Evolutionary conservation across 2,113 vertebrate species (phyloP).

Genomic region (Jaculus jaculus): DNA sequence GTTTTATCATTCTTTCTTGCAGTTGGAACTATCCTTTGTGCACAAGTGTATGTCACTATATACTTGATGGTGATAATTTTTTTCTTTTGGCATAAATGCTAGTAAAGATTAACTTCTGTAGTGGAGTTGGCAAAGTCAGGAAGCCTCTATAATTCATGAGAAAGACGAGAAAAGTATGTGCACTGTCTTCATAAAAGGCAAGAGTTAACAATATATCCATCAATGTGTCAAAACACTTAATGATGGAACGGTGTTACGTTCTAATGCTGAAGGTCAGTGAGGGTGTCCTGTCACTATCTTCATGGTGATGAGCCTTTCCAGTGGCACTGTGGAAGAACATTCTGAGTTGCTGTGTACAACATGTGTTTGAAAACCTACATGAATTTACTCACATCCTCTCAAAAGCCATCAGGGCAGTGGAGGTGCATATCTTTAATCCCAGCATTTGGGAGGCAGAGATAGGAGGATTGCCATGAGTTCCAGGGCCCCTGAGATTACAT

Average conservation of each 20-base stretch:
- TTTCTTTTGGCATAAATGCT: background rate
- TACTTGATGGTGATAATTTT: background rate
- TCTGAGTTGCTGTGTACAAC: background rate
- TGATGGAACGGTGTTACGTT: background rate
- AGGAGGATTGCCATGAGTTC: too few species aligned
- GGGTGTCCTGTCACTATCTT: background rate
- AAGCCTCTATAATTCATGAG: background rate
- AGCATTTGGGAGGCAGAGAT: too few species aligned
- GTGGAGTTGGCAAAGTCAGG: background rate
- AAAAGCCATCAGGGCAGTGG: background rate
- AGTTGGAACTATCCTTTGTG: background rate
- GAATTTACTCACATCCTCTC: background rate
- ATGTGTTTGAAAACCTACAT: background rate
- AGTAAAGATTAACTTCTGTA: conserved; percentile 16
- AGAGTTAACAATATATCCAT: background rate
- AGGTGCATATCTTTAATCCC: too few species aligned
- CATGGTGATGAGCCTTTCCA: background rate
- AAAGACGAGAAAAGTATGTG: conserved; percentile 1
- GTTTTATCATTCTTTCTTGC: background rate
- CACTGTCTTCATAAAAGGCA: background rate
- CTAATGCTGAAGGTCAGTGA: background rate
- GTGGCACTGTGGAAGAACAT: background rate
- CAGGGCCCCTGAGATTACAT: too few species aligned
- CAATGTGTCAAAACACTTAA: conserved; percentile 4
- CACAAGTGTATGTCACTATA: background rate